A percentile compares a stretch with the other conserved stretches of the same genome.
These are phyloP conservation scores for Scytalopus superciliaris DNA, from an alignment of 2,113 vertebrate genomes.

Conservation along the genomic window DNA sequence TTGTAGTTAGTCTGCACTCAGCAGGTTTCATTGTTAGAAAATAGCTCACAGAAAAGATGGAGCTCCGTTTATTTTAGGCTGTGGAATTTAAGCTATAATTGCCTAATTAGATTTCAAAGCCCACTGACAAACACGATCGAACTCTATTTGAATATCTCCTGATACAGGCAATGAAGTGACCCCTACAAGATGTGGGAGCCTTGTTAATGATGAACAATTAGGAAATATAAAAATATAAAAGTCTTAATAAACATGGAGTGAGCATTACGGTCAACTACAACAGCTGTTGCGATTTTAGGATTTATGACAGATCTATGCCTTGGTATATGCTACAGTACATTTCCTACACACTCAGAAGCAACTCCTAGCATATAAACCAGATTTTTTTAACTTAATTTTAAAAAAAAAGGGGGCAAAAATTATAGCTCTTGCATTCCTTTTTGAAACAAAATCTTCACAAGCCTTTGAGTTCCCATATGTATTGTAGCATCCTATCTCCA, in stretches of 20 bases:
- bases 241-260: background rate
- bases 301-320: conserved; percentile 1
- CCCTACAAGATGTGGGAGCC: background rate
- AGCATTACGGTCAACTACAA: background rate
- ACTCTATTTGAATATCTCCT: background rate
- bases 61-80: conserved; percentile 23
- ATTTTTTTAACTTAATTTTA: background rate
- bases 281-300: background rate
- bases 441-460: background rate
- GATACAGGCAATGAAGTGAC: background rate
- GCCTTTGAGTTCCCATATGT: background rate
- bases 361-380: background rate
- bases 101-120: conserved; percentile 58
- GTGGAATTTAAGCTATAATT: conserved; percentile 47
- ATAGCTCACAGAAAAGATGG: conserved; percentile 49
- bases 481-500: background rate
- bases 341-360: background rate
- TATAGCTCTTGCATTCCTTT: background rate
- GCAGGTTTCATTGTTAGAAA: conserved; percentile 67
- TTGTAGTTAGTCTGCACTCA: conserved; percentile 23
- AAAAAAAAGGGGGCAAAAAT: background rate
- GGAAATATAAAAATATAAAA: background rate
- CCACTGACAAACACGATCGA: conserved; percentile 5
- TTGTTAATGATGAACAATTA: conserved; percentile 3
- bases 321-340: background rate